Evolutionary conservation across 2,797 vertebrate genomes (phyloP).

Genomic region (Argyrosomus regius): DNA sequence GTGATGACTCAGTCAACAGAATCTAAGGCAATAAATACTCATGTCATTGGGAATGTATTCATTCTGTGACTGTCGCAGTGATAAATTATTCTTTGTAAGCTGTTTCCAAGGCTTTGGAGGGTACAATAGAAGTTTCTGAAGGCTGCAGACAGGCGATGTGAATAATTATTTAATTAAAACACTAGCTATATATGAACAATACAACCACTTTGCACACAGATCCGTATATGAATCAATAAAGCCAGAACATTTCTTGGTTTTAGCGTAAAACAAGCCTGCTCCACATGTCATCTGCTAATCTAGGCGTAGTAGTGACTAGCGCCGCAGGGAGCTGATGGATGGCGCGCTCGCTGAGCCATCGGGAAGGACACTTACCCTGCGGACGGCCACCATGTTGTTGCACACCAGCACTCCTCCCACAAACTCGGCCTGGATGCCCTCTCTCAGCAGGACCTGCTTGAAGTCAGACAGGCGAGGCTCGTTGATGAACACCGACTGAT

Average conservation of each 20-base stretch:
- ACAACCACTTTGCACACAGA: not conserved
- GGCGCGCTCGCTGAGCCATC: not conserved
- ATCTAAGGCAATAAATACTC: constrained; percentile 18
- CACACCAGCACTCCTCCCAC: constrained; percentile 98
- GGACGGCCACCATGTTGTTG: constrained; percentile 98
- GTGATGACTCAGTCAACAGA: constrained; percentile 11
- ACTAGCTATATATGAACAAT: not conserved
- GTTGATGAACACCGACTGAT: constrained; percentile 99
- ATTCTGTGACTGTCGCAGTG: not conserved
- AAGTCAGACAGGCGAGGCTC: constrained; percentile 98
- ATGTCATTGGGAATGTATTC: constrained; percentile 15
- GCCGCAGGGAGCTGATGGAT: constrained; percentile 36
- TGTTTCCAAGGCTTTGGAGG: not conserved
- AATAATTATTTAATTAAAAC: not conserved
- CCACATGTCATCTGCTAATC: constrained; percentile 19
- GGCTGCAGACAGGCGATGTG: not conserved
- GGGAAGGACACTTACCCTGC: constrained; percentile 90
- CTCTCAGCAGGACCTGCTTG: constrained; percentile 97
- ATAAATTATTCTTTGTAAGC: constrained; percentile 18
- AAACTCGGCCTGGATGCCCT: constrained; percentile 98
- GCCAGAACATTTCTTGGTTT: constrained; percentile 8
- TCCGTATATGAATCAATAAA: constrained; percentile 8
- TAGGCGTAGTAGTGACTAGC: not conserved
- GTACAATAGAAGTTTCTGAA: not conserved
- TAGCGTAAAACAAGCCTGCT: constrained; percentile 7